Evolutionary conservation across 1,140 invertebrate species (phyloP).

Genomic region (Drosophila grimshawi): DNA sequence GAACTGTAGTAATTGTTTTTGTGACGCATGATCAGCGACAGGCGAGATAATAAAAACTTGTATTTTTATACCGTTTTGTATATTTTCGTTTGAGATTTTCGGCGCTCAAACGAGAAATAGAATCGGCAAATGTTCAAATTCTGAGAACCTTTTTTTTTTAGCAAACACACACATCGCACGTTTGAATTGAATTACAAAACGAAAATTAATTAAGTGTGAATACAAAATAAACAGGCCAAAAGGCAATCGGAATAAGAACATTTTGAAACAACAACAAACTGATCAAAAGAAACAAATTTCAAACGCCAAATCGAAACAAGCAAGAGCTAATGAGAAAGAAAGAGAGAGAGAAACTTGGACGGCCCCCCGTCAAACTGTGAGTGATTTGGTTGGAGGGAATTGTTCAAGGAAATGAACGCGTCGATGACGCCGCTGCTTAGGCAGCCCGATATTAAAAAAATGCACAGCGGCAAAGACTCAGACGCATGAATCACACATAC

Average conservation of each 20-base stretch:
- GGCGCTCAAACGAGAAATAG: slow-evolving; percentile 15
- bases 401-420: slow-evolving; percentile 62
- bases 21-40: slow-evolving; percentile 44
- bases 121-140: slow-evolving; percentile 25
- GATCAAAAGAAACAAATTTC: slow-evolving; percentile 54
- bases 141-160: slow-evolving; percentile 25
- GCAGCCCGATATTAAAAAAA: slow-evolving; percentile 72
- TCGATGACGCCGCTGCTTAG: slow-evolving; percentile 49
- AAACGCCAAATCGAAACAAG: slow-evolving; percentile 46
- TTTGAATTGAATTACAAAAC: slow-evolving; percentile 45
- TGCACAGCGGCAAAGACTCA: slow-evolving; percentile 51
- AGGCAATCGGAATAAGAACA: slow-evolving; percentile 16
- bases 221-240: slow-evolving; percentile 61
- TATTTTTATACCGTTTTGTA: slow-evolving; percentile 59
- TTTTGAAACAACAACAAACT: slow-evolving; percentile 12
- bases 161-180: slow-evolving; percentile 25
- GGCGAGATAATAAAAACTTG: slow-evolving; percentile 62
- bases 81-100: slow-evolving; percentile 29
- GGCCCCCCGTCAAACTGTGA: slow-evolving; percentile 69
- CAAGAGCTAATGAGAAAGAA: slow-evolving; percentile 4
- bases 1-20: slow-evolving; percentile 29
- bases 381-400: slow-evolving; percentile 28
- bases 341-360: slow-evolving; percentile 14
- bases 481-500: slow-evolving; percentile 71
- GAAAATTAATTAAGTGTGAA: slow-evolving; percentile 70